A percentile compares a stretch with the other conserved stretches of the same genome.
phyloP scores from a whole-genome alignment of 2,888 invertebrate species.

The Linnaemya vulpina region DNA sequence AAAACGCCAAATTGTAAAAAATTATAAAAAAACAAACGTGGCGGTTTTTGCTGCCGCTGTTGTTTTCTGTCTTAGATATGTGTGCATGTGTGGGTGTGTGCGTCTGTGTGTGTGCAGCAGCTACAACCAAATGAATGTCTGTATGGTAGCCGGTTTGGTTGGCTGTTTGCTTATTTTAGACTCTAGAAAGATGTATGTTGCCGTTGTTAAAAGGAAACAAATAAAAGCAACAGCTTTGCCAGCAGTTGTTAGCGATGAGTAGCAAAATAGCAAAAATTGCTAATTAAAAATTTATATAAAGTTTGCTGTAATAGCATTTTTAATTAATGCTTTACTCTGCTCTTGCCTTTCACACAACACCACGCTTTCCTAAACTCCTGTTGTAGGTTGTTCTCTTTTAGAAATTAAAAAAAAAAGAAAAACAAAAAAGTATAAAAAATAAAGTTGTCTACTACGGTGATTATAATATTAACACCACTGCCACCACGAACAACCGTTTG shows the following conservation, averaged over 20 bases:
- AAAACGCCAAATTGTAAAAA: conserved; percentile 67
- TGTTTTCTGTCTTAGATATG: background rate
- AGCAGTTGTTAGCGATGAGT: conserved; percentile 67
- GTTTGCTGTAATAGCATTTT: conserved; percentile 82
- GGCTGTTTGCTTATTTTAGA: conserved; percentile 29
- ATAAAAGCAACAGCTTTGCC: conserved; percentile 62
- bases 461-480: conserved; percentile 69
- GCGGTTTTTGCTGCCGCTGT: conserved; percentile 46
- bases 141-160: conserved; percentile 31
- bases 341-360: conserved; percentile 43
- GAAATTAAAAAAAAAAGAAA: conserved; percentile 5
- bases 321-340: conserved; percentile 76
- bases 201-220: conserved; percentile 47
- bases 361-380: conserved; percentile 11
- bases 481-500: conserved; percentile 25
- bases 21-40: conserved; percentile 70
- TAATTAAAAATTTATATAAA: conserved; percentile 82
- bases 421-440: conserved; percentile 2
- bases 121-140: conserved; percentile 51
- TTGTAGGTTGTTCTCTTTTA: conserved; percentile 6
- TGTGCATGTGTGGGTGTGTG: background rate
- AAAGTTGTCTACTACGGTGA: conserved; percentile 54
- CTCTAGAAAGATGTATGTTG: conserved; percentile 8
- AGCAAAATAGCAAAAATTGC: conserved; percentile 82
- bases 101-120: conserved; percentile 31